Conservation (phyloP, 2,797 vertebrate species). For the Jordanella pulchra region DNA sequence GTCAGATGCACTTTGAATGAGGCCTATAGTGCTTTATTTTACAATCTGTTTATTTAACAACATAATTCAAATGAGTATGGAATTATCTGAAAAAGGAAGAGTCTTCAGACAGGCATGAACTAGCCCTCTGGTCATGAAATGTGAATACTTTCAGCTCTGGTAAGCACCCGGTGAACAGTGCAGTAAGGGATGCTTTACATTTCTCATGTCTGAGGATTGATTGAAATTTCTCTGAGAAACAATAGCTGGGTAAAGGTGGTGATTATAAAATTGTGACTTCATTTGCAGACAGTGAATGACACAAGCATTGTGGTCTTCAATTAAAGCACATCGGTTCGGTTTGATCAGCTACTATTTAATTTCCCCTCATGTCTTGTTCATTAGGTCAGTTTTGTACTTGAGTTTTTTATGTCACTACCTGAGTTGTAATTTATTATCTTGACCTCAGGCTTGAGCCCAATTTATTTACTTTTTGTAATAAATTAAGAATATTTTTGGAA, state of each 20-base stretch:
- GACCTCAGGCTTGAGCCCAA: too few species aligned
- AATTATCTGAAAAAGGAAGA: background rate
- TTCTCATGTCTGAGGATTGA: background rate
- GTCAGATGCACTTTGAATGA: background rate
- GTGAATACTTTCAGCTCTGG: background rate
- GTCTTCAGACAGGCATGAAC: background rate
- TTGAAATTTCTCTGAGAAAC: conserved; percentile 15
- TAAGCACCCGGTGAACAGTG: background rate
- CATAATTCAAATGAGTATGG: background rate
- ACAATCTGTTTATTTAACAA: background rate
- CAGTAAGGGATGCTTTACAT: conserved; percentile 16
- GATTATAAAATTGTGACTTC: background rate
- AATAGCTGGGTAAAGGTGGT: conserved; percentile 2
- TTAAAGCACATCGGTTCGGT: background rate
- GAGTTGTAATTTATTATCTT: too few species aligned
- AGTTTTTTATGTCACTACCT: too few species aligned
- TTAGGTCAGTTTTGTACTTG: too few species aligned
- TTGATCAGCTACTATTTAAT: background rate
- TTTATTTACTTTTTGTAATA: too few species aligned
- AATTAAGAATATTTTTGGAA: too few species aligned
- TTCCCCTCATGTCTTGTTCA: too few species aligned
- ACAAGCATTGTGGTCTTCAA: background rate
- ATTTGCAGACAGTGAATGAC: background rate
- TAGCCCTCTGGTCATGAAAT: background rate
- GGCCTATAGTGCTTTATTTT: background rate